phyloP scores from a whole-genome alignment of 1,140 invertebrate species.

The Leguminivora glycinivorella region DNA sequence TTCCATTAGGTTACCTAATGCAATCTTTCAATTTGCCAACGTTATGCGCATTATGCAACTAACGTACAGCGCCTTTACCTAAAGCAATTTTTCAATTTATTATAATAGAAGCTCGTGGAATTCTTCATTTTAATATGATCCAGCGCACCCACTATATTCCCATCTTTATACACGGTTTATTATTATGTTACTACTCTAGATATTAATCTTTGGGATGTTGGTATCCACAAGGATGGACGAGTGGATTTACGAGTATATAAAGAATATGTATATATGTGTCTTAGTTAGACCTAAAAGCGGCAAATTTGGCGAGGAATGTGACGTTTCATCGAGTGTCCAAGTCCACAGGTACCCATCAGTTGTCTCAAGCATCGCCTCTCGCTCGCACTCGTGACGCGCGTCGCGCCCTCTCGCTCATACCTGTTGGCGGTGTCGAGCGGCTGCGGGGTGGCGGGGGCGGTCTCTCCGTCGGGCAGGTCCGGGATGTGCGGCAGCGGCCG shows the following conservation, averaged over 20 bases:
- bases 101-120: not conserved
- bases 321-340: too few species aligned
- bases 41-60: not conserved
- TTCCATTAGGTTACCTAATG: too few species aligned
- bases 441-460: slow-evolving; percentile 72
- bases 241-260: too few species aligned
- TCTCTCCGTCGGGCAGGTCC: slow-evolving; percentile 84
- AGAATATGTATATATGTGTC: too few species aligned
- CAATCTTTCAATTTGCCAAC: not conserved
- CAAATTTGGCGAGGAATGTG: too few species aligned
- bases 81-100: not conserved
- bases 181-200: not conserved
- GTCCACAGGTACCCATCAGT: too few species aligned
- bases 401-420: slow-evolving; percentile 35
- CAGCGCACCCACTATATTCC: not conserved
- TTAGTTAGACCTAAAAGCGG: too few species aligned
- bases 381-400: not conserved
- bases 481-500: slow-evolving; percentile 94
- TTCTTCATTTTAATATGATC: not conserved
- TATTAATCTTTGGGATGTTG: not conserved
- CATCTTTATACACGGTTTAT: too few species aligned
- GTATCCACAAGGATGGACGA: too few species aligned
- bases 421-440: slow-evolving; percentile 73
- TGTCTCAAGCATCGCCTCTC: too few species aligned
- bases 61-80: not conserved